These are phyloP conservation scores for Adrianichthys oophorus DNA, from an alignment of 2,797 vertebrate genomes.

Conservation along the genomic window DNA sequence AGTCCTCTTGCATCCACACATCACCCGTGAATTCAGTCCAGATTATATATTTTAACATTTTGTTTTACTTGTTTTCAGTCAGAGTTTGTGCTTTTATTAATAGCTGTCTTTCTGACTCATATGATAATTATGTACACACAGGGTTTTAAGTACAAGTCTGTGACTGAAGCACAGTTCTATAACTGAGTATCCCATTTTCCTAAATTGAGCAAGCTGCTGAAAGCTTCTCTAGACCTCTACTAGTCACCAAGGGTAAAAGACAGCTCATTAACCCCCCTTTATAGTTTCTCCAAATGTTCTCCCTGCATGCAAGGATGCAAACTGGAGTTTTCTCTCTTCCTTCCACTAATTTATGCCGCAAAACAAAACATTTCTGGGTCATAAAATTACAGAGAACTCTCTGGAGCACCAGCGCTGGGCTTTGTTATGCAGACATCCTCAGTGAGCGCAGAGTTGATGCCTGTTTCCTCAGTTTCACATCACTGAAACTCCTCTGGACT, in stretches of 20 bases:
- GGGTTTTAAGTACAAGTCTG: slow-evolving; percentile 17
- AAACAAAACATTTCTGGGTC: slow-evolving; percentile 73
- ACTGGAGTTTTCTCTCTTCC: slow-evolving; percentile 34
- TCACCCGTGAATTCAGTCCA: not conserved
- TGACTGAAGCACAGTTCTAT: slow-evolving; percentile 40
- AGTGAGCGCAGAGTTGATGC: slow-evolving; percentile 18
- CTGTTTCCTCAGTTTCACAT: slow-evolving; percentile 32
- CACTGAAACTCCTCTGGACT: slow-evolving; percentile 62
- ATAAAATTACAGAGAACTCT: slow-evolving; percentile 57
- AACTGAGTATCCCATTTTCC: slow-evolving; percentile 40
- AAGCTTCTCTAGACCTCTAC: slow-evolving; percentile 44
- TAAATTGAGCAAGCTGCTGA: slow-evolving; percentile 44
- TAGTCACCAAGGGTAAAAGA: slow-evolving; percentile 55
- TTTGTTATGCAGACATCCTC: slow-evolving; percentile 41
- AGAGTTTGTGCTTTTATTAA: too few species aligned
- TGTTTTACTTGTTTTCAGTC: not conserved
- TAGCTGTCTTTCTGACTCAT: too few species aligned
- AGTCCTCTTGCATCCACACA: too few species aligned
- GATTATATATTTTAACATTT: not conserved
- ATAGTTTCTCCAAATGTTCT: slow-evolving; percentile 45
- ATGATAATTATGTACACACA: slow-evolving; percentile 14
- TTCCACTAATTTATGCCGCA: slow-evolving; percentile 61
- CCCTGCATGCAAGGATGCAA: not conserved
- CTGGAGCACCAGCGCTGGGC: slow-evolving; percentile 49
- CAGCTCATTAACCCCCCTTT: slow-evolving; percentile 31